Base-by-base conservation (phyloP, 2,888 invertebrate species). In the Drosophila algonquin region DNA sequence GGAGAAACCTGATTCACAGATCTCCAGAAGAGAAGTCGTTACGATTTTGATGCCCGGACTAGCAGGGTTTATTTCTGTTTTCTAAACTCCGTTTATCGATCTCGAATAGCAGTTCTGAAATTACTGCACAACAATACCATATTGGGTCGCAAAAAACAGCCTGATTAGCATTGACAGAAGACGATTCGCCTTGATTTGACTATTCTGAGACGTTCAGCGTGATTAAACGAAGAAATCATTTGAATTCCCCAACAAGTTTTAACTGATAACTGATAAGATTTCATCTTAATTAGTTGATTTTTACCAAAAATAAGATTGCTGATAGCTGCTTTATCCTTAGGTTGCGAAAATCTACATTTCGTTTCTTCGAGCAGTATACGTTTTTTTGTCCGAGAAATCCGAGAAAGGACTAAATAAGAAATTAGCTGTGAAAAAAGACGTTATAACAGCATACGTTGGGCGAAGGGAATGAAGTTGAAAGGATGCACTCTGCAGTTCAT, bases 121-220 rank as follows among this genome's bases (percentile, higher is more conserved):
- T 35, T 50, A 46, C 18, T 51, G 50, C 27, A 27, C 32, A 9
- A 72, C 48, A 35, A 50, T 24, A 21, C 21, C 9, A 32, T 27
- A 45, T 18, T 24, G 21, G 16, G 2, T 21, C 8, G 9, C 1
- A 16, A 35, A 48, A 44, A 56, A 48, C 55, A 30, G 54, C 1
- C 27, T n/a, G 9, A 60, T 73, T 69, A 60, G 32, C 70, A 59
- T 70, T 55, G 55, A 56, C 45, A 45, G 24, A 27, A 68, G 1
- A 14, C 21, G 44, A 70, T 5, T 21, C 2, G 24, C 52, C 47
- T 60, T 47, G 55, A 47, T 47, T 70, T 16, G 51, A 6, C 21
- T 30, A 18, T 54, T 30, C 24, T 46, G 9, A 27, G 18, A n/a
- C 47, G 16, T 62, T 73, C 45, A 45, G 9, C 30, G 30, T 14